Base-by-base conservation (phyloP, 2,888 invertebrate genomes). In the Cerceris ruficornis region DNA sequence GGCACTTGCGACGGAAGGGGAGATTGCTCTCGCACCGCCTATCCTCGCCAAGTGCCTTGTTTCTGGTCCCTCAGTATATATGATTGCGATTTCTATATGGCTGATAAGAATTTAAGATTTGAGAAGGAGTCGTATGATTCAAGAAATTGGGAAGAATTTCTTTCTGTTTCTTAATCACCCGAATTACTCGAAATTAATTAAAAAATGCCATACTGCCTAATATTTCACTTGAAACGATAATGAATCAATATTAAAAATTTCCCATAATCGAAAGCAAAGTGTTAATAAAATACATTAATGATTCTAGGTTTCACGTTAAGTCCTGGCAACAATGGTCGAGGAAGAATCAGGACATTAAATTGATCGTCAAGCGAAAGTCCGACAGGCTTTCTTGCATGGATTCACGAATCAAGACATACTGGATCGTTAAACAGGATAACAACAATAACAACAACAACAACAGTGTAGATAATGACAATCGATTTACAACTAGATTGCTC, bases 321-420 rank as follows among this genome's bases (percentile, higher is more conserved):
- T 89, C 90, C 13, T 88, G 90, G 87, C 84, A 74, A 54, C 84
- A 86, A 6, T 92, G 92, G 92, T 87, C 89, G 42, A 80, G 71
- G 52, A 81, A 81, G 60, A 89, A 92, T 82, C 91, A 90, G 62
- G 88, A 90, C 9, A 85, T 92, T 5, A 84, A 83, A 66, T 70
- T 90, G 9, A 74, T 90, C 42, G 82, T 87, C 11, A 89, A 89
- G 11, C 72, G 72, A 14, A 75, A 72, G 14, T 52, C 75, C 0
- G 61, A 58, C 13, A 58, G 14, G 57, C 7, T 46, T 7, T 42
- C 28, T 5, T 14, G 14, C 43, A 39, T 5, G 11, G 49, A 55
- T 41, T 2, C 13, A 4, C 42, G n/a, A 42, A 41, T 42, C n/a
- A 43, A 64, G 17, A 41, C 17, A 11, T 28, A 66, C 39, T 59